phyloP scores from a whole-genome alignment of 2,888 invertebrate species.

The Phyllotreta cruciferae region DNA sequence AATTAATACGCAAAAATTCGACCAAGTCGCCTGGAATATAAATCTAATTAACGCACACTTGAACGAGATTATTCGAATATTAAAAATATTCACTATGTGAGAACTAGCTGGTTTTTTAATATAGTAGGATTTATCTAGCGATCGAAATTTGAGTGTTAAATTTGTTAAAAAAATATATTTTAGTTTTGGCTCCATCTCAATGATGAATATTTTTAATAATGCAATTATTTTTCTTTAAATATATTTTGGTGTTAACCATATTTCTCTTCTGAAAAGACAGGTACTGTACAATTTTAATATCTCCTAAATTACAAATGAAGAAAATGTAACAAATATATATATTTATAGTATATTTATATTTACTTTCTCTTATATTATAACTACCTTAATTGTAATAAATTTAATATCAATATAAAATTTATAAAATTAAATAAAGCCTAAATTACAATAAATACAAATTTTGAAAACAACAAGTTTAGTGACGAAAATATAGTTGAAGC shows the following conservation, averaged over 20 bases:
- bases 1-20: constrained; percentile 4
- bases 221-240: neutral
- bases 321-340: constrained; percentile 41
- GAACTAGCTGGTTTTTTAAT: neutral
- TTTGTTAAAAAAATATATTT: neutral
- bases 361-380: constrained; percentile 31
- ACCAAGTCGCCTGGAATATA: constrained; percentile 34
- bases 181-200: neutral
- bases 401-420: constrained; percentile 46
- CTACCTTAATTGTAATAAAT: constrained; percentile 39
- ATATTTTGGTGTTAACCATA: constrained; percentile 41
- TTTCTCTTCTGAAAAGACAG: constrained; percentile 42
- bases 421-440: constrained; percentile 46
- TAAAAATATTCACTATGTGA: neutral
- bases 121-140: too few species aligned
- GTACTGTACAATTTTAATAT: constrained; percentile 49
- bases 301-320: constrained; percentile 37
- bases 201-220: constrained; percentile 7
- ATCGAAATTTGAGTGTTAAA: too few species aligned
- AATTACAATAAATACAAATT: constrained; percentile 44
- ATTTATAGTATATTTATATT: constrained; percentile 26
- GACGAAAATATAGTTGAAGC: constrained; percentile 23
- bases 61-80: constrained; percentile 24
- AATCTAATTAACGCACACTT: constrained; percentile 40
- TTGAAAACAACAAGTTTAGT: constrained; percentile 37